A percentile compares a stretch with the other conserved stretches of the same genome.
phyloP scores from a whole-genome alignment of 2,113 vertebrate species.

The Xiphophorus hellerii region DNA sequence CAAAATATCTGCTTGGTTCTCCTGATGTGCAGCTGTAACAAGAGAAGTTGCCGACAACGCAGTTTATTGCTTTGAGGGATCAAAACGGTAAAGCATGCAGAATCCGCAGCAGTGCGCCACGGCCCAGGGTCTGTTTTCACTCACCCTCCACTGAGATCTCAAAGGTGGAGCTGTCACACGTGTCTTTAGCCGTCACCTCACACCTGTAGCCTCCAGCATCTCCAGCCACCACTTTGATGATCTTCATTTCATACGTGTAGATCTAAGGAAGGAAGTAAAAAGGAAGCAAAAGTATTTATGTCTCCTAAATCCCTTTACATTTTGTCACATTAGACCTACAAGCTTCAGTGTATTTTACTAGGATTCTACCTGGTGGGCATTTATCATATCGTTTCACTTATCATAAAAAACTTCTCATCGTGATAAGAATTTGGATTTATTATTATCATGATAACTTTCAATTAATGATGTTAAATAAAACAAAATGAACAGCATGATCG shows the following conservation, averaged over 20 bases:
- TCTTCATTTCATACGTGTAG: slow-evolving; percentile 86
- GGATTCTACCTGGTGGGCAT: no score
- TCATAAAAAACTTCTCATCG: no score
- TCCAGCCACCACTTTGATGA: slow-evolving; percentile 80
- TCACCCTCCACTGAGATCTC: slow-evolving; percentile 85
- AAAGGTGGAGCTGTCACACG: slow-evolving; percentile 87
- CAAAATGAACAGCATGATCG: no score
- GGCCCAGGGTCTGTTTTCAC: slow-evolving; percentile 26
- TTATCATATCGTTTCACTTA: no score
- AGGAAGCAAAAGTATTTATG: neutral
- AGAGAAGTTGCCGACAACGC: slow-evolving; percentile 48
- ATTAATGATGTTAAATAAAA: no score
- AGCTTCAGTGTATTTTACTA: no score
- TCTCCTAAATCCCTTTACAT: neutral
- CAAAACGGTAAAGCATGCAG: slow-evolving; percentile 34
- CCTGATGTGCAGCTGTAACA: slow-evolving; percentile 75
- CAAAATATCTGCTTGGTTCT: slow-evolving; percentile 73
- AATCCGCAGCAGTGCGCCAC: slow-evolving; percentile 11
- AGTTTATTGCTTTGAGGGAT: slow-evolving; percentile 42
- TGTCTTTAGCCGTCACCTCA: slow-evolving; percentile 87
- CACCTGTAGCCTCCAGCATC: slow-evolving; percentile 88
- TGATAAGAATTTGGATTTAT: no score
- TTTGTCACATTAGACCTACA: neutral
- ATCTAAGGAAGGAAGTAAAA: slow-evolving; percentile 77
- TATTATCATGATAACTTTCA: no score